A percentile compares a stretch with the other conserved stretches of the same genome.
phyloP scores from a whole-genome alignment of 1,140 invertebrate species.

The Apocrypta bakeri region DNA sequence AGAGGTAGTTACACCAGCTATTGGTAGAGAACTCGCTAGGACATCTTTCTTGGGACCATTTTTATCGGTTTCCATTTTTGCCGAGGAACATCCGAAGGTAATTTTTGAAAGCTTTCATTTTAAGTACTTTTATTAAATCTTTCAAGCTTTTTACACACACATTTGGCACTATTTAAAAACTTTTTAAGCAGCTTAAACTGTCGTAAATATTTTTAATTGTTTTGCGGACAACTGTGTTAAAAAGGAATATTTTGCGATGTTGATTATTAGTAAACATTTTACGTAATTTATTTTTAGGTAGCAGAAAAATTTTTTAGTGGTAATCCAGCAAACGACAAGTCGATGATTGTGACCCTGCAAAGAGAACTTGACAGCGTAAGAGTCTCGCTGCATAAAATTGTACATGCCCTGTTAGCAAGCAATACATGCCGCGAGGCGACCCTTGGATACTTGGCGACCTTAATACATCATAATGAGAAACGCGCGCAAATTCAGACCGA shows the following conservation, averaged over 20 bases:
- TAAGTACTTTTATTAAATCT: too few relatives aligned
- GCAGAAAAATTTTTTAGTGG: slow-evolving; percentile 80
- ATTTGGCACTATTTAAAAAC: too few relatives aligned
- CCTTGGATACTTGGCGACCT: slow-evolving; percentile 84
- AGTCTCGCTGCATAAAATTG: slow-evolving; percentile 84
- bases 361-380: slow-evolving; percentile 83
- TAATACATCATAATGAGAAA: slow-evolving; percentile 89
- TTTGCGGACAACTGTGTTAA: too few relatives aligned
- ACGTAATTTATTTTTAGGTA: slow-evolving; percentile 71
- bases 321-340: slow-evolving; percentile 75
- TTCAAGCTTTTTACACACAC: too few relatives aligned
- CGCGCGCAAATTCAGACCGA: slow-evolving; percentile 92
- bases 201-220: too few relatives aligned
- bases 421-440: slow-evolving; percentile 82
- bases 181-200: too few relatives aligned
- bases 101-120: not conserved
- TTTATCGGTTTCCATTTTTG: slow-evolving; percentile 91
- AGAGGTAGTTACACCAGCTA: slow-evolving; percentile 80
- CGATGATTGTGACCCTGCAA: slow-evolving; percentile 79
- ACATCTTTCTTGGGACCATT: slow-evolving; percentile 93
- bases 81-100: slow-evolving; percentile 89
- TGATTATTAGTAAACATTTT: too few relatives aligned
- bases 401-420: slow-evolving; percentile 90
- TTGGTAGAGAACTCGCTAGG: slow-evolving; percentile 87
- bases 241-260: too few relatives aligned